phyloP scores from a whole-genome alignment of 2,113 vertebrate species.

The Todiramphus saurophagus region DNA sequence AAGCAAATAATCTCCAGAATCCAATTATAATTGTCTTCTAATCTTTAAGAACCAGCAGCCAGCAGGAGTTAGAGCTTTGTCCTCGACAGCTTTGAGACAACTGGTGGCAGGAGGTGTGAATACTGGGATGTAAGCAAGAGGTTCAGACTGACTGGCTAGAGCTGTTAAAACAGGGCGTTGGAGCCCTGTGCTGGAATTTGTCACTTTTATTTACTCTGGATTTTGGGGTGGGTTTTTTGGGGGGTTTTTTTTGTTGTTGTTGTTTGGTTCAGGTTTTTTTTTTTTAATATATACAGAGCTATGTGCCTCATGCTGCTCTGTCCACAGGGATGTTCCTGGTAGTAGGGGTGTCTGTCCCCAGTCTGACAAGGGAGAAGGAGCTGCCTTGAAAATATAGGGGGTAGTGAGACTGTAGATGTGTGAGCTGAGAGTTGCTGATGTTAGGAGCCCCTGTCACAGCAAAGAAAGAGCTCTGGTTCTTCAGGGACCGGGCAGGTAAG shows the following conservation, averaged over 20 bases:
- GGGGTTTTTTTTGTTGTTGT: not conserved
- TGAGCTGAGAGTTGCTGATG: not conserved
- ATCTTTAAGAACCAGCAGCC: slow-evolving; percentile 43
- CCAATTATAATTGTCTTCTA: slow-evolving; percentile 64
- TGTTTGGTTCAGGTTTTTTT: not conserved
- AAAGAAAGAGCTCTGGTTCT: not conserved
- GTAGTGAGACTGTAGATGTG: not conserved
- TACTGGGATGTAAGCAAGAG: not conserved
- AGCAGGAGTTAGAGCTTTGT: slow-evolving; percentile 16
- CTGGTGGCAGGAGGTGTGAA: slow-evolving; percentile 36
- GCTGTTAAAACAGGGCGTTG: not conserved
- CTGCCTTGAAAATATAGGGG: not conserved
- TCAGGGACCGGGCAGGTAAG: not conserved
- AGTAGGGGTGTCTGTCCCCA: not conserved
- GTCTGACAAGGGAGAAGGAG: not conserved
- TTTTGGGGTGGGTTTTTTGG: not conserved
- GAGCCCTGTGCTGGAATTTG: not conserved
- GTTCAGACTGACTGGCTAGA: not conserved
- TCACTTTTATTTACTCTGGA: not conserved
- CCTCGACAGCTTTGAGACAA: slow-evolving; percentile 50
- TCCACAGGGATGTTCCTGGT: not conserved
- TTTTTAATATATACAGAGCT: not conserved
- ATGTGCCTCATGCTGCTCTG: not conserved
- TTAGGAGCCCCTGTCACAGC: slow-evolving; percentile 16
- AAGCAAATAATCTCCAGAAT: slow-evolving; percentile 59